Conservation (phyloP, 2,888 invertebrate genomes). For the Clepsis dumicolana region DNA sequence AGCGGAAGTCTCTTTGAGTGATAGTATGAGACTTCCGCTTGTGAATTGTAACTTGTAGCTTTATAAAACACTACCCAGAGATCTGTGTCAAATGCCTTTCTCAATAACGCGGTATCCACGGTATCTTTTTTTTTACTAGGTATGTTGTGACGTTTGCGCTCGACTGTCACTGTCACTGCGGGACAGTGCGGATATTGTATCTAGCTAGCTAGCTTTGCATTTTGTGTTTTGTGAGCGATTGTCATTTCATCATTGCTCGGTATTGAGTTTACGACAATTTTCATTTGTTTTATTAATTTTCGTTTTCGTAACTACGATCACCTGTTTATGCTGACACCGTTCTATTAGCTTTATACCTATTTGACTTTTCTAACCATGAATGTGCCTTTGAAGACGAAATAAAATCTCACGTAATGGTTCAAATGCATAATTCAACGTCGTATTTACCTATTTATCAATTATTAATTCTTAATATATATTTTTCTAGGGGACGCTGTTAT, state of each 20-base stretch:
- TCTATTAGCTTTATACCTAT: not conserved
- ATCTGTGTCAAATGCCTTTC: not conserved
- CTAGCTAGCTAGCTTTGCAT: not conserved
- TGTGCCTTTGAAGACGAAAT: not conserved
- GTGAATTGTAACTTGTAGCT: no score
- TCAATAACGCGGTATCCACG: not conserved
- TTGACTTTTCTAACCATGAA: slow-evolving; percentile 29
- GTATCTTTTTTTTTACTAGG: not conserved
- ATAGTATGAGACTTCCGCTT: no score
- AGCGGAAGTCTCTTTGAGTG: no score
- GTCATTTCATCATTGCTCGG: slow-evolving; percentile 15
- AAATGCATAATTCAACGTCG: not conserved
- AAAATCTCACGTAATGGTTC: not conserved
- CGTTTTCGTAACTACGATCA: not conserved
- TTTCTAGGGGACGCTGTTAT: slow-evolving; percentile 88
- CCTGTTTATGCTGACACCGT: not conserved
- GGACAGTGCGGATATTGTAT: not conserved
- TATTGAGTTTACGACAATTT: slow-evolving; percentile 13
- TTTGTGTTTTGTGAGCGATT: not conserved
- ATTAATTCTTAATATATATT: slow-evolving; percentile 55
- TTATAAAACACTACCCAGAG: no score
- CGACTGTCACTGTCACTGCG: not conserved
- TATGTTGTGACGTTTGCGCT: not conserved
- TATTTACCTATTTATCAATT: not conserved
- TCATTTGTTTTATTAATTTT: slow-evolving; percentile 20